A percentile compares a stretch with the other conserved stretches of the same genome.
Conservation (phyloP, 1,140 invertebrate genomes). For the Elymnias hypermnestra region DNA sequence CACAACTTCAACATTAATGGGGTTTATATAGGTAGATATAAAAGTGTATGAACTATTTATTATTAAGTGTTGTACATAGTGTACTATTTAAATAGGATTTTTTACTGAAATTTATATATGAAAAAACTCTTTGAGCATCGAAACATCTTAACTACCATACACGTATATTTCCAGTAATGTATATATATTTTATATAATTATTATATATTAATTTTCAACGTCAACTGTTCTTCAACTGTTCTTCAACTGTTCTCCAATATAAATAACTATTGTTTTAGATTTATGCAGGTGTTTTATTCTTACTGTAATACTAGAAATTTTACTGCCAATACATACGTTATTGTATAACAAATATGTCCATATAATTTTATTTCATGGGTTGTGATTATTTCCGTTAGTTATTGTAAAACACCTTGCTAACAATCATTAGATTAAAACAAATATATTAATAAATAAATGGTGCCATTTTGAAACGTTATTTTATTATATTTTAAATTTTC, state of each 20-base stretch:
- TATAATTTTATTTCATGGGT: constrained; percentile 42
- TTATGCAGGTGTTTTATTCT: too few relatives aligned
- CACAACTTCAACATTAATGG: too few relatives aligned
- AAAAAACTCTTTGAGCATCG: constrained; percentile 13
- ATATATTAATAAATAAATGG: constrained; percentile 38
- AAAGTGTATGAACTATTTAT: too few relatives aligned
- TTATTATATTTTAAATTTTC: too few relatives aligned
- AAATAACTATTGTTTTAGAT: too few relatives aligned
- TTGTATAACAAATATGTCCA: constrained; percentile 27
- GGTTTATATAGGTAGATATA: constrained; percentile 8
- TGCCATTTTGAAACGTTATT: constrained; percentile 51
- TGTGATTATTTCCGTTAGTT: constrained; percentile 46
- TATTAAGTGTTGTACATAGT: constrained; percentile 37
- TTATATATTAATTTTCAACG: too few relatives aligned
- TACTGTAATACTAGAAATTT: too few relatives aligned
- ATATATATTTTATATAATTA: neutral
- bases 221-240: too few relatives aligned
- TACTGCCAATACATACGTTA: too few relatives aligned
- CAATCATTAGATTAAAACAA: constrained; percentile 14
- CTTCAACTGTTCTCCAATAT: too few relatives aligned
- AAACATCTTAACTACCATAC: constrained; percentile 3
- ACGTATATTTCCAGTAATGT: neutral
- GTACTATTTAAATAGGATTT: constrained; percentile 49
- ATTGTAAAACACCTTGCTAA: constrained; percentile 15
- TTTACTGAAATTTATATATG: constrained; percentile 31